phyloP scores from a whole-genome alignment of 2,113 vertebrate genomes.

The Orthonyx spaldingii region DNA sequence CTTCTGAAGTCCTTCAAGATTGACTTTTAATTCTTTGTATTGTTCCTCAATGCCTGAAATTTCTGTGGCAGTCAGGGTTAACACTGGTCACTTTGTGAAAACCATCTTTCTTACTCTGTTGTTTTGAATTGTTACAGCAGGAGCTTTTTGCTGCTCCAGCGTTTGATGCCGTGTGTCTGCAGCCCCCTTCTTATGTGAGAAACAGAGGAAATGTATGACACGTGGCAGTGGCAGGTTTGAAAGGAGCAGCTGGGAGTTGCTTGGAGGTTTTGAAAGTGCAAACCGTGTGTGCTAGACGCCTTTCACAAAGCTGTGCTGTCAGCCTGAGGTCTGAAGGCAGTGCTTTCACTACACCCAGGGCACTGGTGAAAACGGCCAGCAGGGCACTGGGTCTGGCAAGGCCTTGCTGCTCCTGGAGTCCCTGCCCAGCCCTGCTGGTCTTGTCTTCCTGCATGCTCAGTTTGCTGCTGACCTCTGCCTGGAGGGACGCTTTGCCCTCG shows the following conservation, averaged over 20 bases:
- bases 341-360: fast-evolving
- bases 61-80: background rate
- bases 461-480: background rate
- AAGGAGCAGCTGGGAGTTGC: background rate
- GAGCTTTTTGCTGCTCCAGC: background rate
- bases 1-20: background rate
- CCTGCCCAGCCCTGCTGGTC: background rate
- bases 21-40: background rate
- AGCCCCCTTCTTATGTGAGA: background rate
- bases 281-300: background rate
- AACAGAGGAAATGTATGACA: background rate
- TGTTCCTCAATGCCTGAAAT: background rate
- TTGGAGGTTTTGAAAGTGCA: background rate
- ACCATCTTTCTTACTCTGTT: background rate
- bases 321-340: background rate
- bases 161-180: background rate
- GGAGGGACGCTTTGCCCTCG: fast-evolving
- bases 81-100: background rate
- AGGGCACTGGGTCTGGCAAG: background rate
- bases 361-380: background rate
- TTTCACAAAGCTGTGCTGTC: background rate
- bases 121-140: background rate
- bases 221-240: background rate
- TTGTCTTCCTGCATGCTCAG: background rate
- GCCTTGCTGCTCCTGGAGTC: background rate